phyloP scores from a whole-genome alignment of 2,113 vertebrate genomes.

The Megaceryle maxima region DNA sequence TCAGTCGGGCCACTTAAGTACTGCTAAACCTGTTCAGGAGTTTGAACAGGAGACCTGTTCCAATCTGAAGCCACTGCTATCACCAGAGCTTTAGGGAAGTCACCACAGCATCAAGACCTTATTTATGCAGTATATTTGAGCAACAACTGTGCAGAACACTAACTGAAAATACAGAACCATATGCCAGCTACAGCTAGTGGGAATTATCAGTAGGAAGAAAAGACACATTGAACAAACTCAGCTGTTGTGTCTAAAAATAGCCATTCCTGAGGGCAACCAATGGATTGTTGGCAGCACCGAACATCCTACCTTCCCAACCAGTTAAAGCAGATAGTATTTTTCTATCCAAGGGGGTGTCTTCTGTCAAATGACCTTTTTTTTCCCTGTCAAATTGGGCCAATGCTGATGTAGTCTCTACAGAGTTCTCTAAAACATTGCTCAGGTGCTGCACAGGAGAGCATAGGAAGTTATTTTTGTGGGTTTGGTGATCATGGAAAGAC shows the following conservation, averaged over 20 bases:
- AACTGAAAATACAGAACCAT: neutral
- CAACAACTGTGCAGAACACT: neutral
- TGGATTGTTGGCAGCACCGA: neutral
- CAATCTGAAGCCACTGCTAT: neutral
- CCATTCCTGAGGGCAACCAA: neutral
- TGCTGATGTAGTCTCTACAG: neutral
- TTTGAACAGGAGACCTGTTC: neutral
- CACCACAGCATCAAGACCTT: neutral
- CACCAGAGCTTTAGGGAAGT: neutral
- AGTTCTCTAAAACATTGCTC: neutral
- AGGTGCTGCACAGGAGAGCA: neutral
- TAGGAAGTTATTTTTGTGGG: neutral
- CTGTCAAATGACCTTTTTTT: neutral
- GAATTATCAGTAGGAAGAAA: neutral
- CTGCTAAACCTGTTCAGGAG: neutral
- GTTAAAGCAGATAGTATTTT: neutral
- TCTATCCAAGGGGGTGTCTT: neutral
- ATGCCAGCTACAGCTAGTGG: neutral
- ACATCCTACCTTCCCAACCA: neutral
- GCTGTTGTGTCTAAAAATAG: neutral
- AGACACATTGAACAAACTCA: neutral
- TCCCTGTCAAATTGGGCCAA: neutral
- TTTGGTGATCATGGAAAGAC: neutral
- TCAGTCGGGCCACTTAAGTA: neutral
- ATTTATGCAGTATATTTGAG: neutral